These are phyloP conservation scores for Garrulus glandarius DNA, from an alignment of 2,797 vertebrate genomes.

Conservation along the genomic window DNA sequence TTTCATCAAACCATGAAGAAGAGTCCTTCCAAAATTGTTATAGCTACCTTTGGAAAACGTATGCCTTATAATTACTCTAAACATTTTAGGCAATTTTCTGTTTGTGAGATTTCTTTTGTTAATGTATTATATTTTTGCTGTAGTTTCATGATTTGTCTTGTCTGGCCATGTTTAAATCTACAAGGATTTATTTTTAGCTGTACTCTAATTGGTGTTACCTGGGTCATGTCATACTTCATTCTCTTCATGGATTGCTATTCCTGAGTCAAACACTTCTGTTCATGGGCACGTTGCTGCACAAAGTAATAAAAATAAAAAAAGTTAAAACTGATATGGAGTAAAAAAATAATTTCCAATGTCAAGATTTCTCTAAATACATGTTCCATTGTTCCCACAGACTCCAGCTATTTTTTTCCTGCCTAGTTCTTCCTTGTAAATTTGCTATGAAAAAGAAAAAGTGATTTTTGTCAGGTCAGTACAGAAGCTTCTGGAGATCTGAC, in stretches of 20 bases:
- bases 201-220: background rate
- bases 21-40: background rate
- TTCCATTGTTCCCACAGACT: background rate
- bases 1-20: background rate
- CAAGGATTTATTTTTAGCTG: background rate
- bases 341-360: background rate
- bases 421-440: background rate
- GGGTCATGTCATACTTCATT: background rate
- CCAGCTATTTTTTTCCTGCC: background rate
- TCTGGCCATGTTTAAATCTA: background rate
- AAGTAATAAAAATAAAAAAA: background rate
- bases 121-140: background rate
- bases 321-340: background rate
- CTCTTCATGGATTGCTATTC: background rate
- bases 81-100: background rate
- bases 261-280: background rate
- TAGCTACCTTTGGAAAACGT: background rate
- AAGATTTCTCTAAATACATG: background rate
- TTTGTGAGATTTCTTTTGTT: background rate
- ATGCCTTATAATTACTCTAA: background rate
- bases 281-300: rapidly evolving
- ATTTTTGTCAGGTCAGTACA: background rate
- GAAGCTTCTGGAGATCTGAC: background rate
- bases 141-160: background rate
- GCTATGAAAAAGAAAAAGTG: background rate